phyloP scores from a whole-genome alignment of 2,888 invertebrate genomes.

The Trichogramma dendrolimi region DNA sequence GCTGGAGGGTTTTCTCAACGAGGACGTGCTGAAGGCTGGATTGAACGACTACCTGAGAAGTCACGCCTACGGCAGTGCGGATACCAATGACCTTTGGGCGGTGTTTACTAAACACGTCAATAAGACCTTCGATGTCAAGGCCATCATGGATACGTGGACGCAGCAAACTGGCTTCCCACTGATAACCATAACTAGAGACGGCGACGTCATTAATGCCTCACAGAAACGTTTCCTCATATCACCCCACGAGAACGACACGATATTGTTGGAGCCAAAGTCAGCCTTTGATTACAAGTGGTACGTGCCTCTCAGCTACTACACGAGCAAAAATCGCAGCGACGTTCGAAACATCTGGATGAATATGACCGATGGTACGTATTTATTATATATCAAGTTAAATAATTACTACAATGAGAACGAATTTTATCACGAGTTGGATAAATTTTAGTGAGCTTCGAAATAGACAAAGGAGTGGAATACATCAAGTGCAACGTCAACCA shows the following conservation, averaged over 20 bases:
- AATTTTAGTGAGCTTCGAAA: constrained; percentile 57
- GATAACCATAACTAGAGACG: constrained; percentile 63
- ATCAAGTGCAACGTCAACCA: constrained; percentile 82
- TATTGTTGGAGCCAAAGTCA: constrained; percentile 52
- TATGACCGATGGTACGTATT: constrained; percentile 66
- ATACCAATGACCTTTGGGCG: constrained; percentile 78
- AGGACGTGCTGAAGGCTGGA: constrained; percentile 62
- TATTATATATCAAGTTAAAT: not conserved
- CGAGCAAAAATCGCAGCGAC: constrained; percentile 60
- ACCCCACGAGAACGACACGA: constrained; percentile 55
- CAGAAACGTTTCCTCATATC: constrained; percentile 64
- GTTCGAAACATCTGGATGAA: constrained; percentile 73
- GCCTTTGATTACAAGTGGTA: constrained; percentile 68
- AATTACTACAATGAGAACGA: not conserved
- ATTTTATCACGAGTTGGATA: not conserved
- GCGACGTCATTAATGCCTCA: constrained; percentile 60
- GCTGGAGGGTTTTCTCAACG: constrained; percentile 66
- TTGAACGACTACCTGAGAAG: constrained; percentile 65
- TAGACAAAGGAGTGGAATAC: constrained; percentile 67
- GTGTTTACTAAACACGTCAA: constrained; percentile 65
- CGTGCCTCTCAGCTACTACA: constrained; percentile 73
- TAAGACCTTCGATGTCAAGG: constrained; percentile 61
- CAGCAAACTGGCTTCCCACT: constrained; percentile 78
- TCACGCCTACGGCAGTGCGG: constrained; percentile 69
- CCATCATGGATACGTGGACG: constrained; percentile 77